Conservation (phyloP, 2,888 invertebrate genomes). For the Pyrochroa serraticornis region DNA sequence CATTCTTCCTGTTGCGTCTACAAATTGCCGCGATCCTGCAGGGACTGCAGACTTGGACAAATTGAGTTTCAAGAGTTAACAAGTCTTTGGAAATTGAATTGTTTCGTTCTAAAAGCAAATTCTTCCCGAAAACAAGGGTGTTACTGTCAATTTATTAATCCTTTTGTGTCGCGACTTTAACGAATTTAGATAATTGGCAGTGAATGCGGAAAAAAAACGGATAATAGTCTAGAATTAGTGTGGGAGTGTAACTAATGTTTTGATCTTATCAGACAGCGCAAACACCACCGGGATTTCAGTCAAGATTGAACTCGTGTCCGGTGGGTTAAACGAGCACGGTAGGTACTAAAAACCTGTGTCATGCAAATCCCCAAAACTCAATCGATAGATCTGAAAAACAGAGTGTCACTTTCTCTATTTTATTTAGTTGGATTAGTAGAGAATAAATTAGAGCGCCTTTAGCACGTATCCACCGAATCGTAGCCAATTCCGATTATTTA, state of each 20-base stretch:
- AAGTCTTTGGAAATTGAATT: constrained; percentile 16
- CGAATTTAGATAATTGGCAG: too few species aligned
- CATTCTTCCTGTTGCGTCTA: too few species aligned
- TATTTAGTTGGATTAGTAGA: too few species aligned
- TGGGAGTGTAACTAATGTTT: constrained; percentile 7
- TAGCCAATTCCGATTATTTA: too few species aligned
- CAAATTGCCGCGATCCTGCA: neutral
- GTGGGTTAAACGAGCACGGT: constrained; percentile 21
- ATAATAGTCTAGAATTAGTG: neutral
- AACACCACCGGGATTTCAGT: constrained; percentile 25
- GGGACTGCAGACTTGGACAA: neutral
- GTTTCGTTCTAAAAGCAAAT: neutral
- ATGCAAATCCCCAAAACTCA: constrained; percentile 18
- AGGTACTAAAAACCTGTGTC: constrained; percentile 24
- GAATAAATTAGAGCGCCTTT: too few species aligned
- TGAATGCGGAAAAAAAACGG: neutral
- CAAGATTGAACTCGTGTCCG: constrained; percentile 27
- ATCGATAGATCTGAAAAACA: constrained; percentile 1
- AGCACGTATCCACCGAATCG: too few species aligned
- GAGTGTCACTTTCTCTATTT: too few species aligned
- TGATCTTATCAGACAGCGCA: constrained; percentile 27
- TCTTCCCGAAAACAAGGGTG: neutral
- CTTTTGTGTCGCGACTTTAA: neutral
- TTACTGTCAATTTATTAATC: neutral
- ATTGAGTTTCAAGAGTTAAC: constrained; percentile 9